Base-by-base conservation (phyloP, 2,113 vertebrate species). In the Erinaceus europaeus region DNA sequence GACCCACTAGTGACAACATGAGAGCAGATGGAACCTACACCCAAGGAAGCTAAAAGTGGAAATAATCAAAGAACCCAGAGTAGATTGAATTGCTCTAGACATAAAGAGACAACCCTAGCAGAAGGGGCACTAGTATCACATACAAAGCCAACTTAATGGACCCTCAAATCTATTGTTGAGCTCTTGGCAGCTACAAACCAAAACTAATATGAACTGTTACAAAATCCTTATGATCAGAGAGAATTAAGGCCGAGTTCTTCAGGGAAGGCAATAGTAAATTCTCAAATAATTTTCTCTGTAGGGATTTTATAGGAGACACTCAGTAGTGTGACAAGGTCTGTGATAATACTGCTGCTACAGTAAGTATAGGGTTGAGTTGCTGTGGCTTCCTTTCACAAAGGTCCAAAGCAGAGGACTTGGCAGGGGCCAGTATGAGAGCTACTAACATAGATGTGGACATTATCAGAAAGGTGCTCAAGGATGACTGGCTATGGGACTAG, bases 141-240 rank as follows among this genome's bases (percentile, higher is more conserved):
- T 65, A 21, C 77, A 64, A 71, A 89, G 52, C 44, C 68, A 48
- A 27, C 25, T 68, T 91, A 46, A 46, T 75, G 86, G 64, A 87
- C 53, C 52, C 34, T 77, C 53, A 65, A 40, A 71, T 68, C 55
- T 74, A 50, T 40, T 82, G 77, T 64, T 57, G 91, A 89, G 25
- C 17, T 89, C 86, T 44, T 55, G 75, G 77, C 69, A 81, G 74
- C 57, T 81, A 59, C 62, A 84, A 84, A 68, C 29, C 50, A 38
- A 76, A 94, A 94, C 29, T 91, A 34, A 46, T 86, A 92, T n/a
- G n/a, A 77, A 90, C 79, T 68, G n/a, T 94, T 94, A 88, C 9
- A 48, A 46, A 91, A 81, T 59, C 59, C 23, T 87, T 68, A 59
- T 65, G 74, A 92, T 90, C 89, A 91, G 57, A 87, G 46, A 78